Evolutionary conservation across 2,797 vertebrate genomes (phyloP).

Genomic region (Menidia menidia): DNA sequence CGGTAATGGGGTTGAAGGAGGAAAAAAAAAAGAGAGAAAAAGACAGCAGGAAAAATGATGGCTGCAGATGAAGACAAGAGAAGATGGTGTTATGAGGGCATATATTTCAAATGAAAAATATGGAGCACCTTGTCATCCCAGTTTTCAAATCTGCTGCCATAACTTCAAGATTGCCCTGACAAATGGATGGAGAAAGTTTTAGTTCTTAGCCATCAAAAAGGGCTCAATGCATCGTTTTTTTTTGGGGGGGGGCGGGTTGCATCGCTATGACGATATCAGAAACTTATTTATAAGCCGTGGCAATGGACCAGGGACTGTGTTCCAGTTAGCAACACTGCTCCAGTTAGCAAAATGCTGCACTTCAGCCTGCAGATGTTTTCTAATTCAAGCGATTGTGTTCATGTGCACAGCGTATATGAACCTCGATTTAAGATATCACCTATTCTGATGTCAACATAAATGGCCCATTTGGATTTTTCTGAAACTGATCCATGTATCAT

Average conservation of each 20-base stretch:
- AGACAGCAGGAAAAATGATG: constrained; percentile 13
- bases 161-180: background rate
- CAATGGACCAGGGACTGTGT: constrained; percentile 54
- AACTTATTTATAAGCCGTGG: constrained; percentile 54
- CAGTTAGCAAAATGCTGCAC: constrained; percentile 51
- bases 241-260: constrained; percentile 19
- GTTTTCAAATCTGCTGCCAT: constrained; percentile 31
- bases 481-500: background rate
- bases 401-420: background rate
- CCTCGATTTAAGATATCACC: background rate
- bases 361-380: constrained; percentile 25
- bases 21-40: background rate
- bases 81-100: constrained; percentile 17
- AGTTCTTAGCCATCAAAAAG: constrained; percentile 17
- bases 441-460: background rate
- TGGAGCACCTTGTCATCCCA: constrained; percentile 47
- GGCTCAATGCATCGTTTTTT: constrained; percentile 22
- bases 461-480: background rate
- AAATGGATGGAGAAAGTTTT: constrained; percentile 33
- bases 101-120: constrained; percentile 42
- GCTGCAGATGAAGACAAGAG: constrained; percentile 20
- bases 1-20: background rate
- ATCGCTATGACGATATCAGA: constrained; percentile 33
- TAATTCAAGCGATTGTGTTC: background rate
- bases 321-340: constrained; percentile 67